Base-by-base conservation (phyloP, 2,113 vertebrate genomes). In the Vulpes ferrilata region DNA sequence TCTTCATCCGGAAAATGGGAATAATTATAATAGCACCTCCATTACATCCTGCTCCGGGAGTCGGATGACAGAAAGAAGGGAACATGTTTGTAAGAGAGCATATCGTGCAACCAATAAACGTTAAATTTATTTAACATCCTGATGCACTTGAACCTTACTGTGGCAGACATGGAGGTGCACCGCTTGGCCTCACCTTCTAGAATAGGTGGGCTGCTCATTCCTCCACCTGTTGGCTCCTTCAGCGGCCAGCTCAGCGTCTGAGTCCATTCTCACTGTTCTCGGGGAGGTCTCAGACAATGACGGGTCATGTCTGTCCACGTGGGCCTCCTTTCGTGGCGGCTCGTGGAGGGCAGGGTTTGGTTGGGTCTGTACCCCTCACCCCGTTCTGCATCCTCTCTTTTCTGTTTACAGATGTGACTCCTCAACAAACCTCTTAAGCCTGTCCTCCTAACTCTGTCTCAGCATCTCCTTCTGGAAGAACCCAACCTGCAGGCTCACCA, bases 321-420 rank as follows among this genome's bases (percentile, higher is more conserved):
- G 73, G 38, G 16, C 23, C 0, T 1, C 53, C 11, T 11, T 19
- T n/a, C 0, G 0, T 5, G 6, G 20, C 7, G 43, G 60, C 55
- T 0, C 23, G 2, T 0, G 11, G 35, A 10, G 0, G 4, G 43
- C 17, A 55, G 53, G n/a, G n/a, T 16, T 11, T 8, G 5, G 87
- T 20, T 3, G 0, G 2, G 7, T 51, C 80, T 38, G 15, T 27
- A 6, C 38, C 7, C n/a, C 7, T 10, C 0, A 11, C 27, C 27
- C 0, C 9, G 0, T 0, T 13, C 25, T 19, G 25, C 1, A 3
- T 1, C 60, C 3, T 65, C 5, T 80, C 62, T 30, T n/a, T 30
- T 4, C 25, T 27, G 7, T 2, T 53, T 62, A 7, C 35, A 11
- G 30, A 15, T 27, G 27, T 51, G 35, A 2, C 64, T 25, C 69